Evolutionary conservation across 1,140 invertebrate species (phyloP).

Genomic region (Oncopeltus fasciatus): DNA sequence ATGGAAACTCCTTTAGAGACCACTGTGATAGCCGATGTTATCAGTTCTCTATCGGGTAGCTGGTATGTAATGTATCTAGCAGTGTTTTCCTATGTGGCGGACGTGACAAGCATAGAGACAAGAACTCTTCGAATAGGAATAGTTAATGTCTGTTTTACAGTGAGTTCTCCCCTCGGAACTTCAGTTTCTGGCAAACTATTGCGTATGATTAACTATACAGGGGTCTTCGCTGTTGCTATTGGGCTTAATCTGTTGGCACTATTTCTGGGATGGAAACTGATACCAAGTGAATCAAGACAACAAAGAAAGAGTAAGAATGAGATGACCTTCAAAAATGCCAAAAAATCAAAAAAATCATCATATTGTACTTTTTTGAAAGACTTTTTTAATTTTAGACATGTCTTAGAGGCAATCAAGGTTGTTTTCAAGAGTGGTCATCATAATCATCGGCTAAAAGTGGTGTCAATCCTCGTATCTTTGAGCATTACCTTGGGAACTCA

Average conservation of each 20-base stretch:
- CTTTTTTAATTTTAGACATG: neutral
- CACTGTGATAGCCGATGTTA: slow-evolving; percentile 50
- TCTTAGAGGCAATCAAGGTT: neutral
- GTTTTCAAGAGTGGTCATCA: neutral
- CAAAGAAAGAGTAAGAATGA: no score
- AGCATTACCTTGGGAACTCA: neutral
- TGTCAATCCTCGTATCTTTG: neutral
- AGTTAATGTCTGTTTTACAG: slow-evolving; percentile 63
- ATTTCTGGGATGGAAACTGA: no score
- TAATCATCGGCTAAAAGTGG: neutral
- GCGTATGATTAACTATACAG: slow-evolving; percentile 60
- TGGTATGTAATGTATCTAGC: slow-evolving; percentile 82
- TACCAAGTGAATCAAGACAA: no score
- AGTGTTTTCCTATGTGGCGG: slow-evolving; percentile 74
- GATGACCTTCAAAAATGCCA: no score
- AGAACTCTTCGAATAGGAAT: slow-evolving; percentile 70
- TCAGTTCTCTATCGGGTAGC: slow-evolving; percentile 63
- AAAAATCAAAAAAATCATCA: no score
- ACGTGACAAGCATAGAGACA: slow-evolving; percentile 63
- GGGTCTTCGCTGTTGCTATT: slow-evolving; percentile 57
- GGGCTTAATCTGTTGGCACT: slow-evolving; percentile 30
- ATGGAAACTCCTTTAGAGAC: slow-evolving; percentile 50
- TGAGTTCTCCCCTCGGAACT: slow-evolving; percentile 53
- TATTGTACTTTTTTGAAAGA: neutral
- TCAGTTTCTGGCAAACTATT: slow-evolving; percentile 28